Percentiles rank a stretch among this genome's conserved stretches.
Conservation (phyloP, 2,113 vertebrate species). For the Fulmarus glacialis region DNA sequence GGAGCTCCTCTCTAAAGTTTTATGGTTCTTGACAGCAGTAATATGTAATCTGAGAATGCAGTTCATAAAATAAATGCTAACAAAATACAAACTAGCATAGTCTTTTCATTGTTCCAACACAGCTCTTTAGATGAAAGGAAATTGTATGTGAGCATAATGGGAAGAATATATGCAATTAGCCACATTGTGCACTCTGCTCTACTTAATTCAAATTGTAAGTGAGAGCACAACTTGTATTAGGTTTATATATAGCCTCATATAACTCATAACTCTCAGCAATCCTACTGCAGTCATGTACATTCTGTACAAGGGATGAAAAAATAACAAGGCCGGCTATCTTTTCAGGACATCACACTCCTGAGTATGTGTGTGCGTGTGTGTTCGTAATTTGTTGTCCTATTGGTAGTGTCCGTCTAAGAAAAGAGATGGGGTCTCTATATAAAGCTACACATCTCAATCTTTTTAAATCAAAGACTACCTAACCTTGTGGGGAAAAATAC, state of each 20-base stretch:
- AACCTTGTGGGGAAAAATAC: not conserved
- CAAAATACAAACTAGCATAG: not conserved
- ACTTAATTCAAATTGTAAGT: not conserved
- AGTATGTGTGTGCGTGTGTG: fast-evolving
- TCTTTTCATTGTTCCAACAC: not conserved
- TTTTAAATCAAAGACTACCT: not conserved
- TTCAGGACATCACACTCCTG: not conserved
- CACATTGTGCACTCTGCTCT: not conserved
- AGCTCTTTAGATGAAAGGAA: not conserved
- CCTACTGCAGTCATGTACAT: not conserved
- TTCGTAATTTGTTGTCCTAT: not conserved
- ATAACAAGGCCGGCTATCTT: not conserved
- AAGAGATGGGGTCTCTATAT: not conserved
- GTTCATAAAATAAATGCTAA: not conserved
- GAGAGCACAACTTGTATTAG: not conserved
- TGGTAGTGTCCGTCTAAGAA: not conserved
- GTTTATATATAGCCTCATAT: not conserved
- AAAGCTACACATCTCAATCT: not conserved
- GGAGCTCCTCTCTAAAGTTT: not conserved
- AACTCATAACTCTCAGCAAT: not conserved
- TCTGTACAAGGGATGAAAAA: not conserved
- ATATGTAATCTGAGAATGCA: not conserved
- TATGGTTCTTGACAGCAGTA: not conserved
- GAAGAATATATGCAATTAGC: conserved; percentile 19
- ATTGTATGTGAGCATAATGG: not conserved